Conservation (phyloP, 2,113 vertebrate species). For the Zapus hudsonius region DNA sequence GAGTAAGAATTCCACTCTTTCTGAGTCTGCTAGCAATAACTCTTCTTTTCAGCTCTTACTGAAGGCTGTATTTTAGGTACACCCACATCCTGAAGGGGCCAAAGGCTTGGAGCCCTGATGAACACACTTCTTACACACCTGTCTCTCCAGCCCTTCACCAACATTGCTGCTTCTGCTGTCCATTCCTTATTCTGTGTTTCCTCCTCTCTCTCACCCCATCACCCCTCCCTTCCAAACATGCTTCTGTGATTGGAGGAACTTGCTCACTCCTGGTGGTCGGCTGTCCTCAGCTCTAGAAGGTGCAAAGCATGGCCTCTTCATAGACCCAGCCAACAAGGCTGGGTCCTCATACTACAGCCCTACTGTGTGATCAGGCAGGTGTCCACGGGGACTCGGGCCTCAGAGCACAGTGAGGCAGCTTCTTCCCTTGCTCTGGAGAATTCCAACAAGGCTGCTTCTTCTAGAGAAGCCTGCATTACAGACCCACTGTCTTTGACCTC, state of each 20-base stretch:
- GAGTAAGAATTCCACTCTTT: not conserved
- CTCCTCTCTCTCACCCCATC: not conserved
- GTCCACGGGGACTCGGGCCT: not conserved
- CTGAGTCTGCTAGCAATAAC: not conserved
- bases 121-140: not conserved
- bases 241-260: not conserved
- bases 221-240: not conserved
- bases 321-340: not conserved
- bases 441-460: not conserved
- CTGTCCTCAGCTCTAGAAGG: not conserved
- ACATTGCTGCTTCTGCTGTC: rapidly evolving
- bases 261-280: not conserved
- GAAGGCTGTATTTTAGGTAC: not conserved
- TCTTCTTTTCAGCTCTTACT: not conserved
- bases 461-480: slow-evolving; percentile 31
- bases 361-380: not conserved
- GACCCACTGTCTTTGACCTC: not conserved
- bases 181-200: not conserved
- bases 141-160: not conserved
- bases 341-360: rapidly evolving
- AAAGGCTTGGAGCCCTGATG: rapidly evolving
- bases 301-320: not conserved
- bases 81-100: not conserved
- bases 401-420: not conserved
- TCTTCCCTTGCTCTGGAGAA: not conserved